Base-by-base conservation (phyloP, 2,888 invertebrate species). In the Drosophila aldrichi region DNA sequence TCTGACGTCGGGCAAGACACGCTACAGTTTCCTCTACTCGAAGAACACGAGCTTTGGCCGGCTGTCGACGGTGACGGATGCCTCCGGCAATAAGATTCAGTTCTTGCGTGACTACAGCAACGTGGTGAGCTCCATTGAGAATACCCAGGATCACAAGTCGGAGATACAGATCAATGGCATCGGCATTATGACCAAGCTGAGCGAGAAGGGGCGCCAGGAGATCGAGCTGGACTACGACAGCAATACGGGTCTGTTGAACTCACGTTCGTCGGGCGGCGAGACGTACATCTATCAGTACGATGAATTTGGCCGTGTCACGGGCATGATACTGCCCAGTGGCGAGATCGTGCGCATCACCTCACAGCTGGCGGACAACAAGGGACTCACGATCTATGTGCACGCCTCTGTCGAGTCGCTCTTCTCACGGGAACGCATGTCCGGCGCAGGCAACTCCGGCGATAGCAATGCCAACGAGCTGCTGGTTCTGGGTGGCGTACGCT, bases 1-100 rank as follows among this genome's bases (percentile, higher is more conserved):
- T 93, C 94, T 98, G 68, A 97, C 98, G 52, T 98, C 98, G n/a
- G 98, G 97, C 54, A 97, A 97, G 93, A 97, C 97, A 7, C 95
- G 98, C 91, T 99, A 98, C 93, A 97, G 98, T 54, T 99, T 99
- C 94, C 94, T 98, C 29, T 99, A 99, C 94, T 98, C 98, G 54
- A 99, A 99, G 91, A 98, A 98, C 91, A 98, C 98, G 9, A 98
- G 97, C 91, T 98, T 98, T 87, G 98, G 99, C 0, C 97, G 97
- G 91, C 94, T 99, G 60, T 97, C 97, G 0, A 97, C 97, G 1
- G 98, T 99, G 3, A 98, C 97, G 2, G 98, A 98, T 93, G 97
- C 97, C 67, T 97, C 98, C 5, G 98, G 98, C 77, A 96, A 98
- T 91, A 97, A 97, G 94, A 96, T 99, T 85, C 96, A 97, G 90